These are phyloP conservation scores for Anticlea derivata DNA, from an alignment of 2,888 invertebrate genomes.

Conservation along the genomic window DNA sequence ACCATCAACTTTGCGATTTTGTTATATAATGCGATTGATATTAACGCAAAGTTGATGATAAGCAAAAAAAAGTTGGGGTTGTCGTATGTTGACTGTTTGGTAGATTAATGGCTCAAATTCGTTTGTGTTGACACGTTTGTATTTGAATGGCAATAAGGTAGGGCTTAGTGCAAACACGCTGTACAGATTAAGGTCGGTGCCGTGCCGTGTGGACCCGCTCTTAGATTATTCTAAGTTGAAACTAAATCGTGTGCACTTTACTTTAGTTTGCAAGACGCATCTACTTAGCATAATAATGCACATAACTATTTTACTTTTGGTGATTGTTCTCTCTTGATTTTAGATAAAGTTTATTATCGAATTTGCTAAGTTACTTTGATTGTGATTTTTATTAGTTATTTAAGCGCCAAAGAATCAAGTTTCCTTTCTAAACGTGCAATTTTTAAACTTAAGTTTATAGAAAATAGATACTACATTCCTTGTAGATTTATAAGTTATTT, in stretches of 20 bases:
- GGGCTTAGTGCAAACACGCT: too few relatives aligned
- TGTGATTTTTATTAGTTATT: slow-evolving; percentile 68
- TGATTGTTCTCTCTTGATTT: slow-evolving; percentile 55
- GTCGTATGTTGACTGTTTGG: too few relatives aligned
- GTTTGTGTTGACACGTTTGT: too few relatives aligned
- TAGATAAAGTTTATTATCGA: slow-evolving; percentile 55
- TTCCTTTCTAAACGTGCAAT: slow-evolving; percentile 72
- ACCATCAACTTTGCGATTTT: too few relatives aligned
- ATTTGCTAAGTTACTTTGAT: slow-evolving; percentile 56
- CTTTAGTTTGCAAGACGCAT: slow-evolving; percentile 22
- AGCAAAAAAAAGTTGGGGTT: too few relatives aligned
- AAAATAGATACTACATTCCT: slow-evolving; percentile 53
- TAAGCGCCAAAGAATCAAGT: slow-evolving; percentile 77
- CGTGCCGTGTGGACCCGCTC: too few relatives aligned
- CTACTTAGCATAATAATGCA: slow-evolving; percentile 52
- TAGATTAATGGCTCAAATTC: too few relatives aligned
- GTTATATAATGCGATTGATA: too few relatives aligned
- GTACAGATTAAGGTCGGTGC: too few relatives aligned
- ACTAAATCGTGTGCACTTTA: slow-evolving; percentile 42
- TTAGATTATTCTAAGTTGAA: too few relatives aligned
- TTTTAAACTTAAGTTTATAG: slow-evolving; percentile 57
- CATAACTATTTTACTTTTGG: slow-evolving; percentile 51
- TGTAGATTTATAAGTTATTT: slow-evolving; percentile 54
- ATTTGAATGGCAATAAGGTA: too few relatives aligned
- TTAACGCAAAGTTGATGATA: too few relatives aligned